A percentile compares a stretch with the other conserved stretches of the same genome.
These are phyloP conservation scores for Sebastolobus alascanus DNA, from an alignment of 2,797 vertebrate species.

Conservation along the genomic window DNA sequence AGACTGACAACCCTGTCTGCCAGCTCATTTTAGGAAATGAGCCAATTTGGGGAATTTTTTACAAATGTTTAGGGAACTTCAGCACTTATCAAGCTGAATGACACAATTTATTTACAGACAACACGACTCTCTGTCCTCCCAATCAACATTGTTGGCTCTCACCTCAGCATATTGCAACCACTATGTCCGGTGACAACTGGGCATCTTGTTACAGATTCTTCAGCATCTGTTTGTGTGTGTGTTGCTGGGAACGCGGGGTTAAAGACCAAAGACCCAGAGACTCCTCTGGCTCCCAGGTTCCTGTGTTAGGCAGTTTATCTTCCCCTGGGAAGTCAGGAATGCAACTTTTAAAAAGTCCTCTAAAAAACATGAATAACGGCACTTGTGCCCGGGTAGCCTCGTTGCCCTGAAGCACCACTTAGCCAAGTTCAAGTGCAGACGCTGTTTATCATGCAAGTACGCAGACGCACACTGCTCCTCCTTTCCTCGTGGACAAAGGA, in stretches of 20 bases:
- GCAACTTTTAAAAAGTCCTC: slow-evolving; percentile 70
- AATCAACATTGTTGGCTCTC: slow-evolving; percentile 37
- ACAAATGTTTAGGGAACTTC: slow-evolving; percentile 44
- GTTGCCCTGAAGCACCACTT: slow-evolving; percentile 67
- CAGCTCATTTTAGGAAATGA: slow-evolving; percentile 69
- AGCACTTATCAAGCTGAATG: slow-evolving; percentile 56
- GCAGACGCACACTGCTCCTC: slow-evolving; percentile 35
- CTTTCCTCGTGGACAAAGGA: slow-evolving; percentile 46
- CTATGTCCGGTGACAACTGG: slow-evolving; percentile 18
- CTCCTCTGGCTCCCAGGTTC: slow-evolving; percentile 67
- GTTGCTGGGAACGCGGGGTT: slow-evolving; percentile 49
- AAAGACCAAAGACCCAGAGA: slow-evolving; percentile 52
- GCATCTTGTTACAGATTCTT: slow-evolving; percentile 38
- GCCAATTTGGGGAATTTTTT: slow-evolving; percentile 56
- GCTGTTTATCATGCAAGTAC: slow-evolving; percentile 55
- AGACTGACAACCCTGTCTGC: slow-evolving; percentile 50
- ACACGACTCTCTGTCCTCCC: slow-evolving; percentile 43
- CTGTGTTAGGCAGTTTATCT: slow-evolving; percentile 62
- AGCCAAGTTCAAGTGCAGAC: slow-evolving; percentile 69
- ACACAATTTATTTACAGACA: slow-evolving; percentile 62
- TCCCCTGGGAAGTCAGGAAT: slow-evolving; percentile 73
- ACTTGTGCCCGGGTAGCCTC: slow-evolving; percentile 61
- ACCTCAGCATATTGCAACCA: neutral
- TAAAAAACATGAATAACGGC: slow-evolving; percentile 71
- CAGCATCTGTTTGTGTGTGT: slow-evolving; percentile 41